phyloP scores from a whole-genome alignment of 2,113 vertebrate species.

The Budorcas taxicolor region DNA sequence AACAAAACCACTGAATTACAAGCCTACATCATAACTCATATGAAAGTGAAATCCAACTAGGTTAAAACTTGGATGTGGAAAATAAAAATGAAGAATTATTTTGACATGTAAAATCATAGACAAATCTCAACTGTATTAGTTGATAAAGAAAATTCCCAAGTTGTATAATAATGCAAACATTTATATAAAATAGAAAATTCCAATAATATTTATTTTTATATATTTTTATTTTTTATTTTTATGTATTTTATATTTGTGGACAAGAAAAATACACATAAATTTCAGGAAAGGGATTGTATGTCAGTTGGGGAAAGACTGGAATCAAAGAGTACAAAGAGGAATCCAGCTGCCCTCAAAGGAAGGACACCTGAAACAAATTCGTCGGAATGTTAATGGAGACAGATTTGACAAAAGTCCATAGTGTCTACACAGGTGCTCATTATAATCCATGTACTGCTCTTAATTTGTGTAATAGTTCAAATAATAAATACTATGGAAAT shows the following conservation, averaged over 20 bases:
- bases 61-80: not conserved
- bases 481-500: not conserved
- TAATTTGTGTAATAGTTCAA: not conserved
- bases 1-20: not conserved
- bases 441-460: not conserved
- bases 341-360: not conserved
- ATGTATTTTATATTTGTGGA: not conserved
- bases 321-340: not conserved
- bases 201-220: not conserved
- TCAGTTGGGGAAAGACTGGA: not conserved
- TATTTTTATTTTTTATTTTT: not conserved
- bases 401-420: not conserved
- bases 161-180: not conserved
- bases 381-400: not conserved
- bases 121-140: not conserved
- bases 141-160: not conserved
- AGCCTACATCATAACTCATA: not conserved
- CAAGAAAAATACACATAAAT: not conserved
- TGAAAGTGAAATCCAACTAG: not conserved
- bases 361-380: not conserved
- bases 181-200: not conserved
- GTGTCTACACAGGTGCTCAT: not conserved
- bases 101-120: not conserved
- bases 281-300: not conserved
- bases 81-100: not conserved